These are phyloP conservation scores for Pterostichus niger DNA, from an alignment of 2,888 invertebrate species.

Conservation along the genomic window DNA sequence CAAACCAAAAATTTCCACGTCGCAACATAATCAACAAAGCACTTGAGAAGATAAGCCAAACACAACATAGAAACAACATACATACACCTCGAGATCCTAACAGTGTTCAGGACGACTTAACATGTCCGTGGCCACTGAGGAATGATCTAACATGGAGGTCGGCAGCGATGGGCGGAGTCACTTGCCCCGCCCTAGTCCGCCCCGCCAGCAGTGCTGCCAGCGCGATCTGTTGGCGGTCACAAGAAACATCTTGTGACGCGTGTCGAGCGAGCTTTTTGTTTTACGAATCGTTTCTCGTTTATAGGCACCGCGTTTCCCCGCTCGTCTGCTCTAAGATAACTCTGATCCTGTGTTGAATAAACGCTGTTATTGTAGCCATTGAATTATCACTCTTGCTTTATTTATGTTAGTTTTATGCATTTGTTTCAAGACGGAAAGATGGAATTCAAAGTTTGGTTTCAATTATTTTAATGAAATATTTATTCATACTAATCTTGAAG, in stretches of 20 bases:
- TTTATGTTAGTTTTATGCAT: conserved; percentile 33
- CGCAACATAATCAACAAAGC: conserved; percentile 35
- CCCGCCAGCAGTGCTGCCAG: conserved; percentile 72
- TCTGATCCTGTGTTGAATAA: conserved; percentile 50
- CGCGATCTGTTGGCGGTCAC: conserved; percentile 75
- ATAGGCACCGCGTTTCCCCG: not conserved
- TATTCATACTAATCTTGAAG: conserved; percentile 16
- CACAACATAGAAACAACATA: conserved; percentile 71
- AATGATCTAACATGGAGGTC: conserved; percentile 77
- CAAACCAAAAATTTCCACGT: conserved; percentile 10
- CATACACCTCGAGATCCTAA: conserved; percentile 70
- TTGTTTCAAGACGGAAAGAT: conserved; percentile 1
- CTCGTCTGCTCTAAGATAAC: conserved; percentile 37
- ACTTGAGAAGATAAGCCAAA: conserved; percentile 12
- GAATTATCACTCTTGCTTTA: conserved; percentile 46
- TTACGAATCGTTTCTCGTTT: conserved; percentile 19
- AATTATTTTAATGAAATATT: conserved; percentile 40
- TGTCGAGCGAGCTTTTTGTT: conserved; percentile 43
- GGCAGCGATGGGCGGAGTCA: conserved; percentile 73
- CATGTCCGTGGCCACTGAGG: conserved; percentile 71
- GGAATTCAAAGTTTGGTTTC: conserved; percentile 23
- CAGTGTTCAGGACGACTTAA: conserved; percentile 72
- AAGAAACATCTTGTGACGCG: conserved; percentile 69
- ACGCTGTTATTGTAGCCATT: conserved; percentile 48
- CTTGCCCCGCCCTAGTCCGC: conserved; percentile 73